Evolutionary conservation across 1,140 invertebrate genomes (phyloP), one percentile per base, ranked within the genome.

Genomic region (Cephus cinctus): DNA sequence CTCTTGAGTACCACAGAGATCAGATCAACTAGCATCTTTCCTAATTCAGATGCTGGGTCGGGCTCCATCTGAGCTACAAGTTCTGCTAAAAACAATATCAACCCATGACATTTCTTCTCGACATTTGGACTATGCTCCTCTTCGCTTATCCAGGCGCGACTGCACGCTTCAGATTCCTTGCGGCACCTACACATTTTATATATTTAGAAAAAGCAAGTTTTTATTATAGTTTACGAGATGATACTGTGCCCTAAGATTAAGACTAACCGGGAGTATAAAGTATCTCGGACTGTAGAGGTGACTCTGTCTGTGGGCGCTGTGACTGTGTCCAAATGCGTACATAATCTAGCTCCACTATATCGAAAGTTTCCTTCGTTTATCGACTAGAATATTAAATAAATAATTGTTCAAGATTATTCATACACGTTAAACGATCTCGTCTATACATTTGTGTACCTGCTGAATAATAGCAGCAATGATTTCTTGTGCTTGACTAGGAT

Each of bases 351-450:
- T 25, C 83, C 83, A 56, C 82, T 85, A 68, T 85, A 86, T 50
- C 83, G 79, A 63, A 86, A 85, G 61, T 86, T 84, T 3, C 80
- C 70, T 66, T 84, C 83, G n/a, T 57, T 73, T 51, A 86, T 81
- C 21, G 81, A 83, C 82, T 85, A 52, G 27, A 69, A 36, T 15
- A 22, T 14, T 30, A 11, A 25, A 25, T 8, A 32, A 49, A 47
- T 25, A 47, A 21, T 41, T 23, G 36, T 42, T 41, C 16, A 8
- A 45, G 18, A 20, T 16, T 49, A 32, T 27, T 30, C 11, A 36
- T 43, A 39, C 14, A 41, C 15, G 18, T 43, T 41, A 8, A 16
- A n/a, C 5, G 6, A 43, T 19, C n/a, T 22, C 23, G 20, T 5
- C 2, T 3, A 11, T 27, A 43, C 27, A 50, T 30, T 30, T 31